phyloP scores from a whole-genome alignment of 2,888 invertebrate species.

The Seira sanloemensis region DNA sequence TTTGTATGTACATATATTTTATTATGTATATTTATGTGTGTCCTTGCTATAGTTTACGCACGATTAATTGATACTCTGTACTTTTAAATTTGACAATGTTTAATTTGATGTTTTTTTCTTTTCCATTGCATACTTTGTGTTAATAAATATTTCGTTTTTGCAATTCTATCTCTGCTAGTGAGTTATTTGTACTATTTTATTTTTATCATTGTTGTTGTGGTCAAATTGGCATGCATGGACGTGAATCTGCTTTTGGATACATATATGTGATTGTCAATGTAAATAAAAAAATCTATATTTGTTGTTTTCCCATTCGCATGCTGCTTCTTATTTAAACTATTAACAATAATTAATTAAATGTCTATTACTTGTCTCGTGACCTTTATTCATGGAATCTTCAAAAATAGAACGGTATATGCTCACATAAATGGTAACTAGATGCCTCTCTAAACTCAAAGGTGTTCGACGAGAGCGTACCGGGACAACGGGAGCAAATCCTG shows the following conservation, averaged over 20 bases:
- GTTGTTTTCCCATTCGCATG: background rate
- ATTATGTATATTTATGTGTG: background rate
- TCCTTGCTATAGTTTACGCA: background rate
- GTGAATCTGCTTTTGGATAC: background rate
- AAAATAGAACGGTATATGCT: background rate
- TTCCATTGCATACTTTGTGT: background rate
- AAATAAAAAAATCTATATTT: background rate
- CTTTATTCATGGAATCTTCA: background rate
- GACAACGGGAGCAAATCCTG: constrained; percentile 44
- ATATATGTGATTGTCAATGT: background rate
- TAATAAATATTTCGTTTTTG: background rate
- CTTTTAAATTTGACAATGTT: too few relatives aligned
- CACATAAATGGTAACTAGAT: background rate
- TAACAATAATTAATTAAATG: background rate
- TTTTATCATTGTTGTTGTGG: background rate
- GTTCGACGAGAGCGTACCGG: constrained; percentile 66
- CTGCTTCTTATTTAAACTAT: background rate
- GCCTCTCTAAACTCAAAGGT: constrained; percentile 50
- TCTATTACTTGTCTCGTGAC: background rate
- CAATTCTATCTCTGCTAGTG: background rate
- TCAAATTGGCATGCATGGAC: background rate
- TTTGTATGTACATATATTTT: background rate
- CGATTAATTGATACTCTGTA: background rate
- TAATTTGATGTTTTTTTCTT: background rate
- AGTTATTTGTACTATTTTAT: background rate